Conservation (phyloP, 2,888 invertebrate species). For the Apocheima hispidaria region DNA sequence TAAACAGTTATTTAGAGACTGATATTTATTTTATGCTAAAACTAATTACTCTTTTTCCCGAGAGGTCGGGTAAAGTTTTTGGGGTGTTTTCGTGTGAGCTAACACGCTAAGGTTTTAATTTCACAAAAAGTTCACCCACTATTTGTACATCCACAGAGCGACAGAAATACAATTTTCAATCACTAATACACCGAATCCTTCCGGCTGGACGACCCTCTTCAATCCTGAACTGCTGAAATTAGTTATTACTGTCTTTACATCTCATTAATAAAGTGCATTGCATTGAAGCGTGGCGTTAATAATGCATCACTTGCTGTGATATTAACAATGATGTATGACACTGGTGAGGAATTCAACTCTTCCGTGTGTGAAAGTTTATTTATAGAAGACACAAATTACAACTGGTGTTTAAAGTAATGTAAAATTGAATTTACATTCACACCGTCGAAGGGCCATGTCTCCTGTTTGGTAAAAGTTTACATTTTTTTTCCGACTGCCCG, state of each 20-base stretch:
- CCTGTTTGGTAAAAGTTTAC: too few species aligned
- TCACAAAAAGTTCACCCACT: too few species aligned
- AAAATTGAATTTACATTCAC: not conserved
- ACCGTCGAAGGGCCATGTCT: too few species aligned
- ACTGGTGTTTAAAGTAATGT: not conserved
- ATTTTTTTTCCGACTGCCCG: too few species aligned
- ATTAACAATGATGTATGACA: constrained; percentile 23
- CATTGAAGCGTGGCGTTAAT: constrained; percentile 15
- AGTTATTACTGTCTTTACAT: constrained; percentile 15
- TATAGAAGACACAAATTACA: not conserved
- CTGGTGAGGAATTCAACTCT: constrained; percentile 21
- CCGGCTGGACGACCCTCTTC: too few species aligned
- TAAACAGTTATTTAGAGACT: too few species aligned
- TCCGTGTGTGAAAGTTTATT: constrained; percentile 23
- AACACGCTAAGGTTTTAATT: too few species aligned
- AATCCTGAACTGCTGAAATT: not conserved
- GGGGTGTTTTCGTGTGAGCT: too few species aligned
- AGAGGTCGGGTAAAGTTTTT: too few species aligned
- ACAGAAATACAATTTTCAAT: not conserved
- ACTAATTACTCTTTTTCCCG: too few species aligned
- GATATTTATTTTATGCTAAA: too few species aligned
- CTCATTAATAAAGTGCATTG: constrained; percentile 9
- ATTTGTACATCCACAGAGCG: too few species aligned
- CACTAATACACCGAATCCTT: not conserved
- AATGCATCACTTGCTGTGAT: not conserved